These are phyloP conservation scores for Indri indri DNA, from an alignment of 2,113 vertebrate genomes.

Conservation along the genomic window DNA sequence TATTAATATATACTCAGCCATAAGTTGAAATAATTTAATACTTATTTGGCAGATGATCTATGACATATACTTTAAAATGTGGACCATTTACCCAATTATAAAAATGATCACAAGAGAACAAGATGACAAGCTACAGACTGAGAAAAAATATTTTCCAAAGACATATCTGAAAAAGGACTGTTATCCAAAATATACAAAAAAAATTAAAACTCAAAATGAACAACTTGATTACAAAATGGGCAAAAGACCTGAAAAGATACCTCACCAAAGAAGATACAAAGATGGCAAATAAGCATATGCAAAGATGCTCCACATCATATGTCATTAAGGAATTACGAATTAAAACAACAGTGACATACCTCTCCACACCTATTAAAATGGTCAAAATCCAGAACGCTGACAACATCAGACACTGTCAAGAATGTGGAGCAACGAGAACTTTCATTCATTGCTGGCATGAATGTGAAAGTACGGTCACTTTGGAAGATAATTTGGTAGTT, in stretches of 20 bases:
- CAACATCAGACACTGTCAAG: neutral
- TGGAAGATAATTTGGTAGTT: neutral
- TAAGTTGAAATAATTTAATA: slow-evolving; percentile 35
- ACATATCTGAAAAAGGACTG: neutral
- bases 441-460: neutral
- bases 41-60: neutral
- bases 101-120: neutral
- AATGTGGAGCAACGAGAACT: neutral
- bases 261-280: slow-evolving; percentile 19
- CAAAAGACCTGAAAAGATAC: neutral
- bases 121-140: neutral
- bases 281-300: neutral
- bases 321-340: neutral
- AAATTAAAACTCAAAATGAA: slow-evolving; percentile 23
- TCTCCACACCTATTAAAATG: neutral
- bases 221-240: neutral
- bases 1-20: neutral
- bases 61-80: neutral
- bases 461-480: neutral
- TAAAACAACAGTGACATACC: neutral
- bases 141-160: slow-evolving; percentile 22
- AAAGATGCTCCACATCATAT: neutral
- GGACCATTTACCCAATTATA: neutral
- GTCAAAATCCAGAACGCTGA: neutral
- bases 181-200: neutral